Conservation (phyloP, 2,113 vertebrate species). For the Tichodroma muraria region DNA sequence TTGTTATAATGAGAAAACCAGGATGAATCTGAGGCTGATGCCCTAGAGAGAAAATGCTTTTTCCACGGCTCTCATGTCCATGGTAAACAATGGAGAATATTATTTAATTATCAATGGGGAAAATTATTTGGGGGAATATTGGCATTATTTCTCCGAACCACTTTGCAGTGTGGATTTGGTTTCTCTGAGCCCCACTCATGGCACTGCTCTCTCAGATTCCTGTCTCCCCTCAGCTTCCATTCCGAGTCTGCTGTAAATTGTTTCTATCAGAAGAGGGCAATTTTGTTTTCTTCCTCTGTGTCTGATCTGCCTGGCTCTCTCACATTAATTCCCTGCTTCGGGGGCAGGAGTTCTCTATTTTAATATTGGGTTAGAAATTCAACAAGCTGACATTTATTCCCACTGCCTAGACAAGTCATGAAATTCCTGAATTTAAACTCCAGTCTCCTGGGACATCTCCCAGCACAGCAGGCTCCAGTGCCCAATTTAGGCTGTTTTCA, state of each 20-base stretch:
- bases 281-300: not conserved
- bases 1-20: accelerated
- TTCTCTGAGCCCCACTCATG: not conserved
- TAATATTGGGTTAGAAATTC: not conserved
- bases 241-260: not conserved
- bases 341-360: not conserved
- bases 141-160: not conserved
- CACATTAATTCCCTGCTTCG: not conserved
- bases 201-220: not conserved
- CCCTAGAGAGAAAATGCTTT: not conserved
- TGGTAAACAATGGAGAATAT: not conserved
- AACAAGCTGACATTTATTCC: not conserved
- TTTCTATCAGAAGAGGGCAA: not conserved
- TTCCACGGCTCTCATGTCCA: no score
- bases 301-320: not conserved
- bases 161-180: not conserved
- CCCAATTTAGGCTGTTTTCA: not conserved
- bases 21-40: not conserved
- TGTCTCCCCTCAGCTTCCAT: not conserved
- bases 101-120: no score
- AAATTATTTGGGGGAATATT: not conserved
- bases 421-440: not conserved
- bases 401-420: not conserved
- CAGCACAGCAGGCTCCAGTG: not conserved
- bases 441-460: not conserved